Evolutionary conservation across 2,888 invertebrate genomes (phyloP).

Genomic region (Thelaira solivaga): DNA sequence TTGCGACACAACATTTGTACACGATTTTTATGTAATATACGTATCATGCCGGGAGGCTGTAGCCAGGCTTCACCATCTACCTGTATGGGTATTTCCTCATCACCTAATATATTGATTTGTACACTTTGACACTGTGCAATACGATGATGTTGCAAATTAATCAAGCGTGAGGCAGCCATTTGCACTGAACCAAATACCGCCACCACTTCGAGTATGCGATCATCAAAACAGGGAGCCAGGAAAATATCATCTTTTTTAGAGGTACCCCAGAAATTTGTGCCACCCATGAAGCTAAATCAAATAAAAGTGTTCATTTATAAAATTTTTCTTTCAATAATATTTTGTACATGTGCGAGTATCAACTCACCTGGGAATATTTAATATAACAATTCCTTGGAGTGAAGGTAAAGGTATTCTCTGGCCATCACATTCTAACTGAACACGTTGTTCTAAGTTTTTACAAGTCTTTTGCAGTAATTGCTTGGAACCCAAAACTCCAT

Average conservation of each 20-base stretch:
- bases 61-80: constrained; percentile 99
- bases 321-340: neutral
- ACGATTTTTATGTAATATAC: constrained; percentile 97
- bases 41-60: constrained; percentile 96
- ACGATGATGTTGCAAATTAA: constrained; percentile 96
- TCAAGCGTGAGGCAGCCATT: constrained; percentile 96
- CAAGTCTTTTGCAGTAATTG: constrained; percentile 93
- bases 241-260: constrained; percentile 94
- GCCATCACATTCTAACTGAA: constrained; percentile 97
- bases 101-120: constrained; percentile 95
- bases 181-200: constrained; percentile 98
- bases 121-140: constrained; percentile 98
- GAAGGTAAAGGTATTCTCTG: constrained; percentile 96
- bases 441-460: constrained; percentile 96
- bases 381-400: constrained; percentile 95
- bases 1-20: constrained; percentile 97
- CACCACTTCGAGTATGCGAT: constrained; percentile 96
- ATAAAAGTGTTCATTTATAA: neutral
- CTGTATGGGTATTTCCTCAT: constrained; percentile 95
- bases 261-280: constrained; percentile 99
- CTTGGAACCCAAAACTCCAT: constrained; percentile 86
- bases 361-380: constrained; percentile 92
- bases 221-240: constrained; percentile 95
- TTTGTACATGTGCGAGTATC: too few species aligned
- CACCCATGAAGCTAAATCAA: constrained; percentile 92